phyloP scores from a whole-genome alignment of 2,113 vertebrate species.

The chimpanzee (Pan troglodytes) region DNA sequence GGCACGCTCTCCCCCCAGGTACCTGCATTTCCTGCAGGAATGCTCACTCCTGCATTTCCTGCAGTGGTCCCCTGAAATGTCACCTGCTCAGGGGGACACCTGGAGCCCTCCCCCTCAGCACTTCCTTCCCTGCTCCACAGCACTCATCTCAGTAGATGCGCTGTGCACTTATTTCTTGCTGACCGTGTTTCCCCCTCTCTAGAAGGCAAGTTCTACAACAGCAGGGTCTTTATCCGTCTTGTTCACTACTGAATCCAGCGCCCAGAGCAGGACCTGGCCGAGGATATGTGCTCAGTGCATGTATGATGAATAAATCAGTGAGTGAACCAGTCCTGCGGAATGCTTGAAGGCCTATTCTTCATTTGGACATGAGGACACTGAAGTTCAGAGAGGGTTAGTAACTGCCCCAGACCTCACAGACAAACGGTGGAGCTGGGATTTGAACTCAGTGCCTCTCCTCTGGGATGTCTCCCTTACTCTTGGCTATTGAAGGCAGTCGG shows the following conservation, averaged over 20 bases:
- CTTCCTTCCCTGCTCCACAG: neutral
- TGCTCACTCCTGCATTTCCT: neutral
- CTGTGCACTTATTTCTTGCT: fast-evolving
- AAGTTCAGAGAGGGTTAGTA: neutral
- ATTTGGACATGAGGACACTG: neutral
- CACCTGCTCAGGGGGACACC: neutral
- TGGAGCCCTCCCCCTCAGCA: neutral
- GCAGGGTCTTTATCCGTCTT: neutral
- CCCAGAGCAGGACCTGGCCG: neutral
- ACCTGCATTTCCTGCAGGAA: neutral
- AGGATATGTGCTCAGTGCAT: neutral
- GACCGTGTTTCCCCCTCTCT: neutral
- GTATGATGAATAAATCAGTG: fast-evolving
- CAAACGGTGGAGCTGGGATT: fast-evolving
- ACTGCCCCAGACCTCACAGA: neutral
- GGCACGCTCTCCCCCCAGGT: neutral
- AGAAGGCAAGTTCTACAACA: no score
- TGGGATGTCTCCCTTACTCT: neutral
- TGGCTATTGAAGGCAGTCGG: neutral
- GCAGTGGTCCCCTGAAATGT: neutral
- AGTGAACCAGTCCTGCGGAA: fast-evolving
- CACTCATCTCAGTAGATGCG: fast-evolving
- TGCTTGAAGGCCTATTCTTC: fast-evolving
- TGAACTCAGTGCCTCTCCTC: neutral
- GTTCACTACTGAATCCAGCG: neutral